phyloP scores from a whole-genome alignment of 2,113 vertebrate genomes.

The Thermophis baileyi region DNA sequence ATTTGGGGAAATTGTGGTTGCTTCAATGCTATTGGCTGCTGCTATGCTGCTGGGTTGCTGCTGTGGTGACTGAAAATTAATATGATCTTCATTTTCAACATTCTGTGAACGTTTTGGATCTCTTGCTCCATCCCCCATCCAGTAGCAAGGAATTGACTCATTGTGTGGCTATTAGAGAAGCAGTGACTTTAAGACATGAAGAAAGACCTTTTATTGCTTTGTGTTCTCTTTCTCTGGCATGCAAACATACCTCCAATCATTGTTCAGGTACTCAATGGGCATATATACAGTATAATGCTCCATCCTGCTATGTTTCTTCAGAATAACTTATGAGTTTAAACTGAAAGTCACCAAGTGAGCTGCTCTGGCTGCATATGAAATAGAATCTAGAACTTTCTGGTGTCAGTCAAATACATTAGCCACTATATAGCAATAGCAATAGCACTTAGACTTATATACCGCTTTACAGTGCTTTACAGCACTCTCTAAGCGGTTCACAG shows the following conservation, averaged over 20 bases:
- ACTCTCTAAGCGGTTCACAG: no score
- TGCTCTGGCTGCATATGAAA: neutral
- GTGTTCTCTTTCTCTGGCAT: neutral
- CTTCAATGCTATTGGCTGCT: neutral
- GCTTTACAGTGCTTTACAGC: no score
- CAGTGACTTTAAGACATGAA: neutral
- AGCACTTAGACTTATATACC: no score
- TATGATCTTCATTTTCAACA: neutral
- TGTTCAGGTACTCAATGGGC: neutral
- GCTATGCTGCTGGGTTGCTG: neutral
- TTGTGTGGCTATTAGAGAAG: neutral
- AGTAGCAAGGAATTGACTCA: neutral
- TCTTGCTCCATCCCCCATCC: neutral
- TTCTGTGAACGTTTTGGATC: neutral
- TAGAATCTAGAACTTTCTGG: neutral
- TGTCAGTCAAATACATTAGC: neutral
- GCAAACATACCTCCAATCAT: neutral
- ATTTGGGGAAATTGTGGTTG: neutral
- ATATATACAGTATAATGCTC: neutral
- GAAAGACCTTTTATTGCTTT: neutral
- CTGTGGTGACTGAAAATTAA: neutral
- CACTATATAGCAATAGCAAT: no score
- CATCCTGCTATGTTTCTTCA: neutral
- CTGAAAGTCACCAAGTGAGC: neutral
- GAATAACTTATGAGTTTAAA: neutral